Conservation (phyloP, 2,888 invertebrate genomes). For the Orthosia incerta region DNA sequence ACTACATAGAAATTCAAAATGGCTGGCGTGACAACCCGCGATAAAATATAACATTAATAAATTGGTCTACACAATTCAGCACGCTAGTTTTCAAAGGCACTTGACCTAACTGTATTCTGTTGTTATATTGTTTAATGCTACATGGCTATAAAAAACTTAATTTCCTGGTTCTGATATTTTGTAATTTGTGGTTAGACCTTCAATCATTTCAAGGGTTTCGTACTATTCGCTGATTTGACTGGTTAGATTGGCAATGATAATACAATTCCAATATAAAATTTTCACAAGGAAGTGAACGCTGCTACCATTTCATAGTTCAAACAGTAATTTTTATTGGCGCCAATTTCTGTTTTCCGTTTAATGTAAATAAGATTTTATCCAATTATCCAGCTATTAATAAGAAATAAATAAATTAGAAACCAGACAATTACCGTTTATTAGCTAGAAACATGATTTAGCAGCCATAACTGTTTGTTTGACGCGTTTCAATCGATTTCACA, state of each 20-base stretch:
- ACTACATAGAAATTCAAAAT: constrained; percentile 52
- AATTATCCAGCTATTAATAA: constrained; percentile 2
- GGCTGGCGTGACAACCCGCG: constrained; percentile 44
- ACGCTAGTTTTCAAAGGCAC: constrained; percentile 44
- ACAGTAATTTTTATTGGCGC: constrained; percentile 10
- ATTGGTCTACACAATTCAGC: constrained; percentile 43
- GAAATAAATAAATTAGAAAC: background rate
- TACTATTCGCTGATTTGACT: background rate
- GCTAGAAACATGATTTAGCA: constrained; percentile 9
- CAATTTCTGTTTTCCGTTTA: constrained; percentile 18
- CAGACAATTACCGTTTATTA: constrained; percentile 26
- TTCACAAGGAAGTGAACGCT: constrained; percentile 8
- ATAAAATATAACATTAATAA: constrained; percentile 54
- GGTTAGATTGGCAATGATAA: constrained; percentile 21
- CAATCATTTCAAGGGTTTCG: constrained; percentile 1
- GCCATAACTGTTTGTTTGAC: constrained; percentile 2
- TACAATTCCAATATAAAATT: constrained; percentile 2
- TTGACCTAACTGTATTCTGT: constrained; percentile 51
- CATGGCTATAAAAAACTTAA: background rate
- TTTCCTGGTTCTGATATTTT: background rate
- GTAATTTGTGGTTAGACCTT: constrained; percentile 11
- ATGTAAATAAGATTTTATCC: constrained; percentile 11
- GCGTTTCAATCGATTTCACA: constrained; percentile 33
- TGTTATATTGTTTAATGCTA: constrained; percentile 21
- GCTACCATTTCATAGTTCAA: background rate